A percentile compares a stretch with the other conserved stretches of the same genome.
Conservation (phyloP, 2,797 vertebrate species). For the Cheirogaleus major region DNA sequence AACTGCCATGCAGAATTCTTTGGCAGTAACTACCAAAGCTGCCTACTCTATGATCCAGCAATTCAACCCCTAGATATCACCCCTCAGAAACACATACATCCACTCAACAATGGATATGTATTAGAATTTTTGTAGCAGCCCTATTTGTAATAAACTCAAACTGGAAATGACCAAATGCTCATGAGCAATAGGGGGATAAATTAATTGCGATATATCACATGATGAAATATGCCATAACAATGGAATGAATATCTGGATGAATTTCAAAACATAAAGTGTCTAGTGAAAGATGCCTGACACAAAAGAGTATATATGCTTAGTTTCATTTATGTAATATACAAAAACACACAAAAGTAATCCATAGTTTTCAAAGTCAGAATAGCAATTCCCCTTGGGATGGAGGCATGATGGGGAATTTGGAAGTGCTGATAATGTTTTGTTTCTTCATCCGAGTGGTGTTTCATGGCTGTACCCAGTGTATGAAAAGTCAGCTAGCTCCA, state of each 20-base stretch:
- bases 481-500: neutral
- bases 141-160: neutral
- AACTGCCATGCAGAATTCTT: neutral
- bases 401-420: neutral
- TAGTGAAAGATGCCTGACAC: neutral
- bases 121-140: neutral
- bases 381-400: neutral
- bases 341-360: neutral
- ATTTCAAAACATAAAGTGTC: constrained; percentile 25
- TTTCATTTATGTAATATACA: neutral
- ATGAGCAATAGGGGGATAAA: neutral
- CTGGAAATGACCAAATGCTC: neutral
- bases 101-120: neutral
- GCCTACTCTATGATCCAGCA: neutral
- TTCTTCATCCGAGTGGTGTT: neutral
- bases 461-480: neutral
- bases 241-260: neutral
- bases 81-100: neutral
- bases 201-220: neutral
- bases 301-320: neutral
- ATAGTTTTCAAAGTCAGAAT: neutral
- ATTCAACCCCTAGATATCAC: neutral
- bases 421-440: neutral
- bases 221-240: neutral
- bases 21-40: neutral